Evolutionary conservation across 2,113 vertebrate genomes (phyloP).

Genomic region (Pterophyllum scalare): DNA sequence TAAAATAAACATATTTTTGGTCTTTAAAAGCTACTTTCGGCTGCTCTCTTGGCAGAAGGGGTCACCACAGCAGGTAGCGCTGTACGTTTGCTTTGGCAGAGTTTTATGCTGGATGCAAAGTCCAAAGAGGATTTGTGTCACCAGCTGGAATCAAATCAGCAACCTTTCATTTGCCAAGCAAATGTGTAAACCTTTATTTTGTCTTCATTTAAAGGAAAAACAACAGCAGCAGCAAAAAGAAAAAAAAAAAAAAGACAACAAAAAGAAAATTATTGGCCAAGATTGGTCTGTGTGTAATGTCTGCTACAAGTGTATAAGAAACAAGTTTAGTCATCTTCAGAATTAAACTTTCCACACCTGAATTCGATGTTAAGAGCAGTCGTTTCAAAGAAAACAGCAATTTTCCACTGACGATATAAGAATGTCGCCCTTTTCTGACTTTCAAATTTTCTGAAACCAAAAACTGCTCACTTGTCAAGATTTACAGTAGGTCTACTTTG

Average conservation of each 20-base stretch:
- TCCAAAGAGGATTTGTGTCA: too few relatives aligned
- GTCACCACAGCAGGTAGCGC: too few relatives aligned
- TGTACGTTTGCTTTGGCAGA: too few relatives aligned
- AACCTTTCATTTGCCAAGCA: too few relatives aligned
- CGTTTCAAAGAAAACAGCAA: not conserved
- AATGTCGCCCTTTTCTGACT: not conserved
- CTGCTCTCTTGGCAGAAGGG: too few relatives aligned
- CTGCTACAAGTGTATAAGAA: not conserved
- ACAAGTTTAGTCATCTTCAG: not conserved
- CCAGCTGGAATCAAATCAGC: too few relatives aligned
- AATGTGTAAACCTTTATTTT: too few relatives aligned
- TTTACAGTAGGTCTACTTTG: not conserved
- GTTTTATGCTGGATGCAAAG: too few relatives aligned
- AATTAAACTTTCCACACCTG: constrained; percentile 9
- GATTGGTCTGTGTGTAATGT: not conserved
- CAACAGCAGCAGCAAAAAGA: too few relatives aligned
- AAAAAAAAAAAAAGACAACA: not conserved
- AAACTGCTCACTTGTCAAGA: not conserved
- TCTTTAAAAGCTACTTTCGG: too few relatives aligned
- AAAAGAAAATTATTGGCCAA: not conserved
- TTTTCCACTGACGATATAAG: not conserved
- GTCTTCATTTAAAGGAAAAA: too few relatives aligned
- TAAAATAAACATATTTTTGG: not conserved
- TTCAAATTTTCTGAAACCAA: not conserved
- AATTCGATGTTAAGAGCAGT: not conserved